phyloP scores from a whole-genome alignment of 1,140 invertebrate species.

The Drosophila serrata region DNA sequence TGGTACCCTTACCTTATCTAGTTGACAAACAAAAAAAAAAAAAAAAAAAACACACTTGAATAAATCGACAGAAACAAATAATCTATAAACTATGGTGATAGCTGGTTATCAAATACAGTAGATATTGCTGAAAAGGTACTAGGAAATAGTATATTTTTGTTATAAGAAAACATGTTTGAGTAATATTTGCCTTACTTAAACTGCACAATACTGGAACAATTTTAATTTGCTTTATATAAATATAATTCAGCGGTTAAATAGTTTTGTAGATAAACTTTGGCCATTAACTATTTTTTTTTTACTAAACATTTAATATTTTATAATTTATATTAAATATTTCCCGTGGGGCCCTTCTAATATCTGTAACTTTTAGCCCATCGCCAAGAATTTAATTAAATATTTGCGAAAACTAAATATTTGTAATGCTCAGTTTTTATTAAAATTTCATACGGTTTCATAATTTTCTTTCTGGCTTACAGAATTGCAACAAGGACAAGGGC shows the following conservation, averaged over 20 bases:
- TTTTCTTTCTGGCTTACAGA: conserved; percentile 27
- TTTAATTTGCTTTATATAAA: too few species aligned
- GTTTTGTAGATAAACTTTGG: not conserved
- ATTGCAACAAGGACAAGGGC: conserved; percentile 47
- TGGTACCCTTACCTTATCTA: conserved; percentile 29
- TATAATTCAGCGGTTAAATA: not conserved
- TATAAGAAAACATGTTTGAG: not conserved
- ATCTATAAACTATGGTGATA: conserved; percentile 21
- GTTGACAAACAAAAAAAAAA: conserved; percentile 1
- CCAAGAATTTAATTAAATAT: conserved; percentile 49
- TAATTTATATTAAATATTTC: not conserved
- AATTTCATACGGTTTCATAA: conserved; percentile 16
- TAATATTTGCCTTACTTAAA: not conserved
- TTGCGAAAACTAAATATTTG: conserved; percentile 27
- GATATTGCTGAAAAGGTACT: not conserved
- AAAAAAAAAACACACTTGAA: conserved; percentile 8
- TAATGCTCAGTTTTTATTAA: conserved; percentile 38
- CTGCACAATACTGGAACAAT: not conserved
- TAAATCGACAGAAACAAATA: conserved; percentile 18
- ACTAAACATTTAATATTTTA: not conserved
- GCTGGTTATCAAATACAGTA: conserved; percentile 21
- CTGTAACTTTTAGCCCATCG: not conserved
- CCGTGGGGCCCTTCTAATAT: too few species aligned
- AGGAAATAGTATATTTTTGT: not conserved
- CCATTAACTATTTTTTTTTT: not conserved